phyloP scores from a whole-genome alignment of 2,888 invertebrate genomes.

The Eilema caniola region DNA sequence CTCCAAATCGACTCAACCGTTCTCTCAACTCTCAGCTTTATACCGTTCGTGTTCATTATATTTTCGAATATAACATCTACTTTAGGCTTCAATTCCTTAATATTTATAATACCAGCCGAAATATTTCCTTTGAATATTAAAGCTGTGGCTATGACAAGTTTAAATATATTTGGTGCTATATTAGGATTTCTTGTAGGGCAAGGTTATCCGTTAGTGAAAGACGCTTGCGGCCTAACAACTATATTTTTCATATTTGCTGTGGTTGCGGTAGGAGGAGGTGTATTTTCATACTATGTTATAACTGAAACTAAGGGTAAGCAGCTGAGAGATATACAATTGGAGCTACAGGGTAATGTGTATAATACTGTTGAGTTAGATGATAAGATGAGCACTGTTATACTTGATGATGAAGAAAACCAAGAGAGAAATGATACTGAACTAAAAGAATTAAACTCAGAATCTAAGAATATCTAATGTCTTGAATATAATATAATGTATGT shows the following conservation, averaged over 20 bases:
- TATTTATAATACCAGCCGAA: constrained; percentile 81
- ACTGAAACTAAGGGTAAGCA: constrained; percentile 85
- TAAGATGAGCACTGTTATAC: neutral
- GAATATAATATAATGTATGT: neutral
- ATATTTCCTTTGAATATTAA: constrained; percentile 84
- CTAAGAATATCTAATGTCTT: neutral
- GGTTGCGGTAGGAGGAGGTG: constrained; percentile 73
- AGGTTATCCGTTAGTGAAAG: constrained; percentile 77
- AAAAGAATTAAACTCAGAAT: neutral
- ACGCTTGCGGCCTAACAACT: constrained; percentile 70
- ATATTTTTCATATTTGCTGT: constrained; percentile 79
- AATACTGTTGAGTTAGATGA: constrained; percentile 41
- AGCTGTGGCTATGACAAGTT: constrained; percentile 78
- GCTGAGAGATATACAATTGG: constrained; percentile 81
- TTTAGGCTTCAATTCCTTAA: constrained; percentile 77
- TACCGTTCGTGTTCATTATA: constrained; percentile 73
- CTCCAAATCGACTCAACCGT: constrained; percentile 28
- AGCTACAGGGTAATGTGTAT: constrained; percentile 66
- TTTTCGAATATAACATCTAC: constrained; percentile 60
- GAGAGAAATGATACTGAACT: constrained; percentile 6
- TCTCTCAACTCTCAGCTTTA: constrained; percentile 46
- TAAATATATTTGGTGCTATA: constrained; percentile 74
- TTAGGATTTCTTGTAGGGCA: constrained; percentile 78
- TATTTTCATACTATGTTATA: constrained; percentile 72
- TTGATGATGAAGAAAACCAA: neutral